These are phyloP conservation scores for Micronycteris hirsuta DNA, from an alignment of 2,113 vertebrate species.

Conservation along the genomic window DNA sequence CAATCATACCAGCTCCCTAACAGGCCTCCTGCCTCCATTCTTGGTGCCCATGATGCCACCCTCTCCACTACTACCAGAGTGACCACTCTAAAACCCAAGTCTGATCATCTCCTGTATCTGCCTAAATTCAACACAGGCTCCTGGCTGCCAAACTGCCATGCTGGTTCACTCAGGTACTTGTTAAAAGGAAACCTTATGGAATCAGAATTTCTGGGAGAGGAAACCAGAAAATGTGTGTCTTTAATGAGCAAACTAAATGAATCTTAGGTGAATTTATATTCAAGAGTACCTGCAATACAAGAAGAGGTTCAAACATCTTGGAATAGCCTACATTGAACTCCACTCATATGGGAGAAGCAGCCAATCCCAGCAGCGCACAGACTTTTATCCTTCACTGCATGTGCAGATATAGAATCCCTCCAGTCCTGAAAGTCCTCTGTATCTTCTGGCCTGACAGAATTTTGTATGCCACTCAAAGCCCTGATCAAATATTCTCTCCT, in stretches of 20 bases:
- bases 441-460: not conserved
- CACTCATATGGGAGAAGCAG: not conserved
- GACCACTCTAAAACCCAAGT: not conserved
- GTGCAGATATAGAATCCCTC: not conserved
- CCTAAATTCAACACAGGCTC: not conserved
- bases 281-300: not conserved
- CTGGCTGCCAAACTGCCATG: not conserved
- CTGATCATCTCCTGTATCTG: not conserved
- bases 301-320: not conserved
- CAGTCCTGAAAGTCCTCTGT: not conserved
- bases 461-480: not conserved
- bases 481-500: not conserved
- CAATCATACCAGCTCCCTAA: not conserved
- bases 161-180: not conserved
- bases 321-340: not conserved
- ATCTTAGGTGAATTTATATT: not conserved
- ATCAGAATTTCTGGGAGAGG: not conserved
- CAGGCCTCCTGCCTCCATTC: not conserved
- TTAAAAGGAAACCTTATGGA: not conserved
- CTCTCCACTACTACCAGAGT: not conserved
- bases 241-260: not conserved
- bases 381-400: not conserved
- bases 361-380: not conserved
- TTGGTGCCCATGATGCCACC: too few species aligned
- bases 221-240: not conserved